These are phyloP conservation scores for Idris sp. DNA, from an alignment of 1,140 invertebrate species.

Conservation along the genomic window DNA sequence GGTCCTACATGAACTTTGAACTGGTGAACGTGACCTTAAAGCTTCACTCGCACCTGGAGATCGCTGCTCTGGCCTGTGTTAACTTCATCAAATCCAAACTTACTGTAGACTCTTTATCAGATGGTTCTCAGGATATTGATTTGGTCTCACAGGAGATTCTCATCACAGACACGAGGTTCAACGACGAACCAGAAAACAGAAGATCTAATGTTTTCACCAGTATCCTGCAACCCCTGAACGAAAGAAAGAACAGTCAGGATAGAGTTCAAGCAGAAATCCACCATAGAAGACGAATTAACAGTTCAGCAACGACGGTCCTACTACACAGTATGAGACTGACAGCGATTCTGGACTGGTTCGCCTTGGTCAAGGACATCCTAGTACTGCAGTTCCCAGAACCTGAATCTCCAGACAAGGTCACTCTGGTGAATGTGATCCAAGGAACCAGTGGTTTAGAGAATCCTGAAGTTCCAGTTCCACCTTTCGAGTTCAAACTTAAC, in stretches of 20 bases:
- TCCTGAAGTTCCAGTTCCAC: constrained; percentile 48
- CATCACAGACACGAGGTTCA: constrained; percentile 88
- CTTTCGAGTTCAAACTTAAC: constrained; percentile 94
- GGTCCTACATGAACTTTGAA: constrained; percentile 88
- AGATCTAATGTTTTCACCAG: constrained; percentile 92
- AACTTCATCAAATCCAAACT: constrained; percentile 95
- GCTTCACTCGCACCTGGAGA: constrained; percentile 80
- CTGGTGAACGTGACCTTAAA: constrained; percentile 92
- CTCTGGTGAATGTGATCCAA: constrained; percentile 18
- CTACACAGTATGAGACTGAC: constrained; percentile 97
- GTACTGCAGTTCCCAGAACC: constrained; percentile 74
- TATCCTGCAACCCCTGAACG: constrained; percentile 89
- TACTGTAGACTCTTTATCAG: constrained; percentile 89
- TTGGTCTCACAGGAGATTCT: constrained; percentile 95
- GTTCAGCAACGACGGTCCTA: constrained; percentile 91
- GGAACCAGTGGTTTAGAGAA: constrained; percentile 21
- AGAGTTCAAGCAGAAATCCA: constrained; percentile 92
- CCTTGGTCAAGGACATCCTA: constrained; percentile 90
- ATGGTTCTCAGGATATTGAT: constrained; percentile 94
- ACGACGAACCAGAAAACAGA: constrained; percentile 83
- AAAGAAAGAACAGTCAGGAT: constrained; percentile 75
- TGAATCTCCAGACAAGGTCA: constrained; percentile 42
- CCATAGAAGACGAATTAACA: constrained; percentile 82
- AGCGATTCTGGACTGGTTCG: constrained; percentile 96
- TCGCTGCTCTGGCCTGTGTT: constrained; percentile 87